These are phyloP conservation scores for Squalus acanthias DNA, from an alignment of 2,797 vertebrate species.

Conservation along the genomic window DNA sequence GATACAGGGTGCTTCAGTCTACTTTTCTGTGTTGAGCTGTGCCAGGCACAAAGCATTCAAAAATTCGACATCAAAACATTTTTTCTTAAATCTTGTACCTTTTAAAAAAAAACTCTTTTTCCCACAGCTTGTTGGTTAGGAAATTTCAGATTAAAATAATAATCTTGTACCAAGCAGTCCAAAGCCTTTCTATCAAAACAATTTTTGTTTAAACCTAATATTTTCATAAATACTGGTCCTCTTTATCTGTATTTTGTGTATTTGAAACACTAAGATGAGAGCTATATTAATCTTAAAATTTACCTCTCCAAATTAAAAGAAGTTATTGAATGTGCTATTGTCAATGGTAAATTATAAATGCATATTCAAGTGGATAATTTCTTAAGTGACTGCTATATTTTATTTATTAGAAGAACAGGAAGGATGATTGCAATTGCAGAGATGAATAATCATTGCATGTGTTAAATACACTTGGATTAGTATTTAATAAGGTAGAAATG, in stretches of 20 bases:
- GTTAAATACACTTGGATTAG: background rate
- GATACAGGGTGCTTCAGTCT: background rate
- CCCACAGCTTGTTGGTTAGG: background rate
- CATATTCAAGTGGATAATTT: background rate
- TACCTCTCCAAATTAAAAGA: background rate
- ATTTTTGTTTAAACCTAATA: background rate
- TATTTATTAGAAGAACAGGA: background rate
- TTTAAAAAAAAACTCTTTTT: background rate
- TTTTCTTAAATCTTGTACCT: background rate
- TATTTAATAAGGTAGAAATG: background rate
- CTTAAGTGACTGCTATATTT: background rate
- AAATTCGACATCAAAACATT: background rate
- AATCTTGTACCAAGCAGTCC: background rate
- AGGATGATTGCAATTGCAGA: background rate
- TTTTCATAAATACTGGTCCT: background rate
- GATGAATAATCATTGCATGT: background rate
- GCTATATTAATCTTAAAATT: background rate
- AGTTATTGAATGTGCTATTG: background rate
- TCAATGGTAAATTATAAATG: background rate
- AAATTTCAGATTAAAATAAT: background rate
- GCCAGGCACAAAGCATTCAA: background rate
- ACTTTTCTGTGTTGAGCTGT: background rate
- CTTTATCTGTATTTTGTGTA: background rate
- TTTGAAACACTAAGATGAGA: background rate
- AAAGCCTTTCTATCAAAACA: background rate